Evolutionary conservation across 2,888 invertebrate genomes (phyloP).

Genomic region (Diloba caeruleocephala): DNA sequence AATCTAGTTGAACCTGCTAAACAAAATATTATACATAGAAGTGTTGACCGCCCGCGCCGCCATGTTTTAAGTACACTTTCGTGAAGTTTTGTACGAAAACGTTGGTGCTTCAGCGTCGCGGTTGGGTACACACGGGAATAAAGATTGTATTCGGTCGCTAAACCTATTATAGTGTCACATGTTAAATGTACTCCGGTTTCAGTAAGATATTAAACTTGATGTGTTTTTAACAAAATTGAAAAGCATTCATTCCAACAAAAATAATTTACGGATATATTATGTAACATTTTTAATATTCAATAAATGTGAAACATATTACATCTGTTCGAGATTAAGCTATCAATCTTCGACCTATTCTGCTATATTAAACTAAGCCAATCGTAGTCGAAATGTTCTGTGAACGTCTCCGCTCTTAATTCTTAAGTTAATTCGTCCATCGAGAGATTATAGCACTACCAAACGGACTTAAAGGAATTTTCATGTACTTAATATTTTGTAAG

Average conservation of each 20-base stretch:
- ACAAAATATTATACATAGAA: slow-evolving; percentile 1
- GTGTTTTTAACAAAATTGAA: slow-evolving; percentile 25
- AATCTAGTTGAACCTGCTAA: background rate
- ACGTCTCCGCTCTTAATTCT: slow-evolving; percentile 44
- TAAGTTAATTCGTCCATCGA: slow-evolving; percentile 77
- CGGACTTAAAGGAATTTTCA: slow-evolving; percentile 77
- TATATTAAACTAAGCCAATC: slow-evolving; percentile 12
- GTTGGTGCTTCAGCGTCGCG: slow-evolving; percentile 10
- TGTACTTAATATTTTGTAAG: slow-evolving; percentile 86
- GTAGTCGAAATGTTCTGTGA: slow-evolving; percentile 49
- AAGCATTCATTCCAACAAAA: slow-evolving; percentile 11
- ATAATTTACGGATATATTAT: slow-evolving; percentile 5
- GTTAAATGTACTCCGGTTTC: slow-evolving; percentile 16
- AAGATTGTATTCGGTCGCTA: slow-evolving; percentile 20
- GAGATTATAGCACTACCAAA: slow-evolving; percentile 75
- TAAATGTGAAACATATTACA: no score
- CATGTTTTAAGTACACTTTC: slow-evolving; percentile 3
- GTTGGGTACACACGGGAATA: slow-evolving; percentile 1
- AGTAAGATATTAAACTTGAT: slow-evolving; percentile 16
- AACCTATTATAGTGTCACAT: slow-evolving; percentile 32
- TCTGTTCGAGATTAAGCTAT: no score
- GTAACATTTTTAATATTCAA: slow-evolving; percentile 9
- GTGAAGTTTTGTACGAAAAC: background rate
- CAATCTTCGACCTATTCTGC: slow-evolving; percentile 12
- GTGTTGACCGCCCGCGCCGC: slow-evolving; percentile 2